Evolutionary conservation across 2,888 invertebrate species (phyloP).

Genomic region (Eurytoma californica): DNA sequence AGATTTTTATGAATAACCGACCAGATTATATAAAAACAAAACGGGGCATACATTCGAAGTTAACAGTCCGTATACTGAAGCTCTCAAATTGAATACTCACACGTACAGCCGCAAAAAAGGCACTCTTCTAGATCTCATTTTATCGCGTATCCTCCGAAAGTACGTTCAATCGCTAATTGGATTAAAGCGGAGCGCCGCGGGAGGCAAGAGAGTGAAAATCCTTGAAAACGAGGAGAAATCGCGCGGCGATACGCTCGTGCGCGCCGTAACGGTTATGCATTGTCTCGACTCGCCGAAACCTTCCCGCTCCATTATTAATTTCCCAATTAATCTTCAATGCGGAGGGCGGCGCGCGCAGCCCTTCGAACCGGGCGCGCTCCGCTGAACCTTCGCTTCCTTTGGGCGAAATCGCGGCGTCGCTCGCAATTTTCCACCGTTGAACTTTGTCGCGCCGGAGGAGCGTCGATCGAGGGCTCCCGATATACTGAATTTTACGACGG

Average conservation of each 20-base stretch:
- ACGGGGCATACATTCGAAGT: neutral
- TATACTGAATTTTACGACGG: too few relatives aligned
- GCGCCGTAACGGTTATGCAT: conserved; percentile 43
- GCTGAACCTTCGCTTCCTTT: too few relatives aligned
- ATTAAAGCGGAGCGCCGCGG: conserved; percentile 19
- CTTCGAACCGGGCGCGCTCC: too few relatives aligned
- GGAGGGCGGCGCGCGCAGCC: neutral
- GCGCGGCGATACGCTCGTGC: conserved; percentile 23
- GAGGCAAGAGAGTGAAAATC: conserved; percentile 35
- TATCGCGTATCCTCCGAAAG: conserved; percentile 14
- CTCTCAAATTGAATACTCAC: too few relatives aligned
- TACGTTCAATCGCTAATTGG: conserved; percentile 37
- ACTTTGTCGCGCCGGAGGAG: too few relatives aligned
- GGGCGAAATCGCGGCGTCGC: too few relatives aligned
- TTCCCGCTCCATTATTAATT: conserved; percentile 38
- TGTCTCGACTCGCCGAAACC: conserved; percentile 39
- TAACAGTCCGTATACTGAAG: neutral
- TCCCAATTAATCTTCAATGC: conserved; percentile 37
- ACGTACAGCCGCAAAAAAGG: neutral
- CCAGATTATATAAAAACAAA: neutral
- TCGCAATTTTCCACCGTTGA: too few relatives aligned
- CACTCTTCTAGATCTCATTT: neutral
- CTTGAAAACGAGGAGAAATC: conserved; percentile 53
- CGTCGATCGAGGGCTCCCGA: too few relatives aligned
- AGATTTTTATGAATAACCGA: too few relatives aligned